phyloP scores from a whole-genome alignment of 1,140 invertebrate species.

The Muscidifurax raptorellus region DNA sequence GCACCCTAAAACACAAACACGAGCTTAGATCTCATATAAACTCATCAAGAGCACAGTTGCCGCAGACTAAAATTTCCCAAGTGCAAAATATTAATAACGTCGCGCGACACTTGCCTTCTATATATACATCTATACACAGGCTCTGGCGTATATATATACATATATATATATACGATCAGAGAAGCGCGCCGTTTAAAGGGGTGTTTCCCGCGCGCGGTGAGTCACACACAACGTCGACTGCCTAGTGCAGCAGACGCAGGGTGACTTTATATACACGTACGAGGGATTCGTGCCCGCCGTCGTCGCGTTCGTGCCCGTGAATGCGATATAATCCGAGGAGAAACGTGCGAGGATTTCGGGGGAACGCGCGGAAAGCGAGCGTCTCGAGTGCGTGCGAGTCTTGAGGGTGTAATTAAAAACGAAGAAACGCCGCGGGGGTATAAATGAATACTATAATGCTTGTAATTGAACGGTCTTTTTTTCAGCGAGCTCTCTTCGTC shows the following conservation, averaged over 20 bases:
- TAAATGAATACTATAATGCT: constrained; percentile 22
- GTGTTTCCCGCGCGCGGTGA: constrained; percentile 18
- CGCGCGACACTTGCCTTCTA: background rate
- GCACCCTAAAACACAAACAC: background rate
- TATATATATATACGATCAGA: background rate
- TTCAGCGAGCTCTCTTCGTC: background rate
- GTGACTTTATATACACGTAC: background rate
- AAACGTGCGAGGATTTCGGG: background rate
- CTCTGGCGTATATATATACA: background rate
- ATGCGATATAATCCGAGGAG: constrained; percentile 28
- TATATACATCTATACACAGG: background rate
- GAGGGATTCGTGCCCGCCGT: background rate
- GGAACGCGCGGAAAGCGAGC: background rate
- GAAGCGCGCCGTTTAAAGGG: constrained; percentile 5
- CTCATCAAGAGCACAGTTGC: background rate
- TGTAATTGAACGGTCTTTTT: constrained; percentile 21
- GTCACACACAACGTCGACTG: background rate
- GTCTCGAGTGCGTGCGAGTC: background rate
- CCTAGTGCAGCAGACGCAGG: background rate
- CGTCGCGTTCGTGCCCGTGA: background rate
- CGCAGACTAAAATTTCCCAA: background rate
- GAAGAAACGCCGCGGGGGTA: background rate
- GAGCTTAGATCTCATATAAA: background rate
- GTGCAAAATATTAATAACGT: background rate
- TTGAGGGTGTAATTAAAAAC: constrained; percentile 42